These are phyloP conservation scores for Myzus persicae DNA, from an alignment of 1,140 invertebrate genomes.

Conservation along the genomic window DNA sequence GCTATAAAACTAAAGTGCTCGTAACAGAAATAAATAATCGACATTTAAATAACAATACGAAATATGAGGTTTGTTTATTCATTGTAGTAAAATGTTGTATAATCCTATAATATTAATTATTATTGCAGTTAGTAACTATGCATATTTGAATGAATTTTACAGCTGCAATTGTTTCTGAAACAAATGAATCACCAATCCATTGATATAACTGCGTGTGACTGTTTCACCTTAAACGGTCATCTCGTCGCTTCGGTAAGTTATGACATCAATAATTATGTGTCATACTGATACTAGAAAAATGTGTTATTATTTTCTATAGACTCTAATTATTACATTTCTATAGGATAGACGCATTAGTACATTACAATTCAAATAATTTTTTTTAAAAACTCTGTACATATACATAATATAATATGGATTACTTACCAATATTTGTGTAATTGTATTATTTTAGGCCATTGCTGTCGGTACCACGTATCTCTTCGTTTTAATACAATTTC, in stretches of 20 bases:
- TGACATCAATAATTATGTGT: background rate
- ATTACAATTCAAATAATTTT: too few species aligned
- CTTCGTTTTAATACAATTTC: constrained; percentile 40
- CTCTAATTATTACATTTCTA: background rate
- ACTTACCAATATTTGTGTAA: background rate
- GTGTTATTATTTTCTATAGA: background rate
- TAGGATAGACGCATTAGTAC: background rate
- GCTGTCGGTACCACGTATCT: constrained; percentile 30
- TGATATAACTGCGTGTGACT: constrained; percentile 31
- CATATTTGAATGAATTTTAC: background rate
- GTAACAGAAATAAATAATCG: constrained; percentile 43
- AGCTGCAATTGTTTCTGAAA: constrained; percentile 28
- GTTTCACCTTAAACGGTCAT: constrained; percentile 29
- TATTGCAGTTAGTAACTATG: background rate
- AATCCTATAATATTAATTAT: too few species aligned
- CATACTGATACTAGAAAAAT: background rate
- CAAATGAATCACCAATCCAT: constrained; percentile 33
- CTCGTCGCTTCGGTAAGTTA: constrained; percentile 27
- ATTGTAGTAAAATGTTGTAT: background rate
- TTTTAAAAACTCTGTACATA: too few species aligned
- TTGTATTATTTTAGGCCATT: constrained; percentile 9
- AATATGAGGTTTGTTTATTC: constrained; percentile 16
- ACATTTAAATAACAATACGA: constrained; percentile 17
- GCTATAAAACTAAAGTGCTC: constrained; percentile 18
- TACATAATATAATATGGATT: background rate